These are phyloP conservation scores for Nemopilema nomurai DNA, from an alignment of 30 jellyfish, hydroid and myxozoan species.

Conservation along the genomic window DNA sequence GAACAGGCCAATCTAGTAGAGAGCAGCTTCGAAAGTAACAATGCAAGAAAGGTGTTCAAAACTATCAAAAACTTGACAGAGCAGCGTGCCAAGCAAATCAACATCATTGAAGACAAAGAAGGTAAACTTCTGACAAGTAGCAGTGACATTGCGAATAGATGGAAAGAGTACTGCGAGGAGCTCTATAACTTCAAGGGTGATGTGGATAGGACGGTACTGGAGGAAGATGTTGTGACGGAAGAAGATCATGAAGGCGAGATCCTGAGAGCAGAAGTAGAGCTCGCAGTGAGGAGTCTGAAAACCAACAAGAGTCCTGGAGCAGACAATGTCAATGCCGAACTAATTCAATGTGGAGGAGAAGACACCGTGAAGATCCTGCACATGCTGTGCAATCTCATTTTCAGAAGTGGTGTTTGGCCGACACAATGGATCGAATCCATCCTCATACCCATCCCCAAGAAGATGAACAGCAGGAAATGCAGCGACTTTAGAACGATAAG, in stretches of 20 bases:
- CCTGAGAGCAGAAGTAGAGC: conserved; percentile 36
- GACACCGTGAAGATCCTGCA: conserved; percentile 37
- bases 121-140: conserved; percentile 37
- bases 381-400: conserved; percentile 39
- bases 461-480: conserved; percentile 23
- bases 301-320: conserved; percentile 44
- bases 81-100: neutral
- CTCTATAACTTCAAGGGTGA: conserved; percentile 21
- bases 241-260: conserved; percentile 24
- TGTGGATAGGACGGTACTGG: conserved; percentile 21
- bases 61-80: conserved; percentile 21
- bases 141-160: conserved; percentile 35
- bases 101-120: conserved; percentile 18
- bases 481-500: conserved; percentile 38
- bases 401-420: conserved; percentile 33
- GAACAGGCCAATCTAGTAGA: conserved; percentile 24
- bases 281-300: conserved; percentile 37
- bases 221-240: conserved; percentile 24
- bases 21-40: conserved; percentile 19
- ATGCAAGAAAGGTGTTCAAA: conserved; percentile 29
- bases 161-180: conserved; percentile 59
- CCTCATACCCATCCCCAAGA: conserved; percentile 43
- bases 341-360: conserved; percentile 53
- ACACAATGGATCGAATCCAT: conserved; percentile 49
- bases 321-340: conserved; percentile 53